Evolutionary conservation across 1,140 invertebrate genomes (phyloP).

Genomic region (Solen grandis): DNA sequence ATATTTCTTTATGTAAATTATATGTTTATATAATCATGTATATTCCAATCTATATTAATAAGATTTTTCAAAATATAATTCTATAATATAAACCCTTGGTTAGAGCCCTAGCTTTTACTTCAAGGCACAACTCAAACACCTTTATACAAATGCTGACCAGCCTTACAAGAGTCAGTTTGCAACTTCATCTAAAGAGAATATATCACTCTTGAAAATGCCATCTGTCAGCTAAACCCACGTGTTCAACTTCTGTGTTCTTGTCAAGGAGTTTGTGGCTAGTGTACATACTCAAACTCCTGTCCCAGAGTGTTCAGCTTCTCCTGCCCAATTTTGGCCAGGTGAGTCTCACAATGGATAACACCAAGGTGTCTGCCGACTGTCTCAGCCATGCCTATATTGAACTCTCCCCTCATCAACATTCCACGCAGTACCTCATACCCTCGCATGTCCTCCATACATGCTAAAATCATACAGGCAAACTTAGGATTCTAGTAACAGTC

Average conservation of each 20-base stretch:
- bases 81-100: too few species aligned
- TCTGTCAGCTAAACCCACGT: too few species aligned
- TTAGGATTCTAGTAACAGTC: background rate
- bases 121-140: too few species aligned
- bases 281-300: slow-evolving; percentile 59
- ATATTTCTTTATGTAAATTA: background rate
- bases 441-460: slow-evolving; percentile 68
- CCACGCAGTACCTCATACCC: slow-evolving; percentile 54
- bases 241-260: too few species aligned
- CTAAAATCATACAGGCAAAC: slow-evolving; percentile 60
- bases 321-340: slow-evolving; percentile 57
- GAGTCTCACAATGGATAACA: slow-evolving; percentile 62
- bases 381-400: slow-evolving; percentile 42
- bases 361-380: slow-evolving; percentile 62
- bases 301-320: slow-evolving; percentile 42
- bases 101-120: too few species aligned
- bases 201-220: too few species aligned
- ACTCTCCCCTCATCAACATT: slow-evolving; percentile 58
- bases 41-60: too few species aligned
- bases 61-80: too few species aligned
- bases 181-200: too few species aligned
- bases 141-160: too few species aligned
- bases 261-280: background rate
- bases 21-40: background rate
- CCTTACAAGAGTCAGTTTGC: too few species aligned